phyloP scores from a whole-genome alignment of 2,113 vertebrate genomes.

The Neolamprologus fasciatus region DNA sequence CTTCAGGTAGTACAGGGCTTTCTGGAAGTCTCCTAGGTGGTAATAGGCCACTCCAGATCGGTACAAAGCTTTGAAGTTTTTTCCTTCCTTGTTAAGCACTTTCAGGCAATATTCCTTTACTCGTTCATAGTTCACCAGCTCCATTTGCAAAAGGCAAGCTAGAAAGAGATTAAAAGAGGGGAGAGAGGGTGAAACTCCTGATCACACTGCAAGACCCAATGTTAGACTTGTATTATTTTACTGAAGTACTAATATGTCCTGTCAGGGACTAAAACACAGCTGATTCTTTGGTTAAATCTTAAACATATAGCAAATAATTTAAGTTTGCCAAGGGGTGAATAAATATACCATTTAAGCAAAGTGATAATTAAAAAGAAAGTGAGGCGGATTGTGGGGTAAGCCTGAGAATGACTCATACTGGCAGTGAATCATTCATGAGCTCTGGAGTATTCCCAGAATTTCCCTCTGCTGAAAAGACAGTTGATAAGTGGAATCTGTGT shows the following conservation, averaged over 20 bases:
- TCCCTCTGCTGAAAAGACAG: neutral
- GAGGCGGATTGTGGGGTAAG: slow-evolving; percentile 7
- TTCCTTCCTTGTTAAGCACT: slow-evolving; percentile 92
- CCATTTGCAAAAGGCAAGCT: slow-evolving; percentile 97
- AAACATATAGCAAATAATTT: neutral
- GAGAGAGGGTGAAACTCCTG: neutral
- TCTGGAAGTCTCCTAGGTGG: slow-evolving; percentile 94
- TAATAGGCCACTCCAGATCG: slow-evolving; percentile 96
- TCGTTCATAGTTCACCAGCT: slow-evolving; percentile 96
- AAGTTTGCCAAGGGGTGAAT: neutral
- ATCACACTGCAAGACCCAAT: neutral
- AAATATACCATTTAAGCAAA: neutral
- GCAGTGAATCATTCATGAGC: slow-evolving; percentile 49
- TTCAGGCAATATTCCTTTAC: slow-evolving; percentile 99
- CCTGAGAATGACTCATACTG: slow-evolving; percentile 43
- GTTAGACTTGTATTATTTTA: neutral
- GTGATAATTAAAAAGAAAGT: neutral
- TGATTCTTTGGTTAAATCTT: neutral
- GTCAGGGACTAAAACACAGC: neutral
- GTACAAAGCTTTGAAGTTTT: slow-evolving; percentile 98
- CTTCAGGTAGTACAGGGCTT: slow-evolving; percentile 95
- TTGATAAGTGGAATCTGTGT: neutral
- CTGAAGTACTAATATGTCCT: neutral
- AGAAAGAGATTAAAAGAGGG: neutral
- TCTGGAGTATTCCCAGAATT: slow-evolving; percentile 14